phyloP scores from a whole-genome alignment of 2,888 invertebrate genomes.

The Drosophila peninsularis region DNA sequence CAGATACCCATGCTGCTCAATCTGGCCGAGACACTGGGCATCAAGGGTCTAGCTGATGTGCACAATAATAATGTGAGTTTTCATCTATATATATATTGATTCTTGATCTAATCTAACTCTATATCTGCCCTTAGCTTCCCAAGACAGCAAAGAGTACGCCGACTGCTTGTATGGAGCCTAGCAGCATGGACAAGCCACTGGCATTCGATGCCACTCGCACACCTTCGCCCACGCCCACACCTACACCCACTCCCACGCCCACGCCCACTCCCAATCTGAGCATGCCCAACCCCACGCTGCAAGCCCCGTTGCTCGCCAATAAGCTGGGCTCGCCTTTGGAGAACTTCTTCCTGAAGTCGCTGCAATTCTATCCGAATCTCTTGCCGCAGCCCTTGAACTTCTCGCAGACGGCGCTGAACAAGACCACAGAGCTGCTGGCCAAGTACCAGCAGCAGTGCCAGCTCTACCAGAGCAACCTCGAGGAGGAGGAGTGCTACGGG shows the following conservation, averaged over 20 bases:
- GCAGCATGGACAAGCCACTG: slow-evolving; percentile 46
- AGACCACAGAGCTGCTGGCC: slow-evolving; percentile 83
- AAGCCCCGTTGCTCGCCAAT: slow-evolving; percentile 62
- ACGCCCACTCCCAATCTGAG: slow-evolving; percentile 47
- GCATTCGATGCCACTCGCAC: slow-evolving; percentile 58
- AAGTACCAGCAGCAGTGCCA: slow-evolving; percentile 84
- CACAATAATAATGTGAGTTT: slow-evolving; percentile 87
- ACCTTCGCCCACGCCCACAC: slow-evolving; percentile 56
- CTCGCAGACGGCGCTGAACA: slow-evolving; percentile 84
- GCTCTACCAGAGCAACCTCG: slow-evolving; percentile 76
- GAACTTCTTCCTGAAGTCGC: slow-evolving; percentile 84
- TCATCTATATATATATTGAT: not conserved
- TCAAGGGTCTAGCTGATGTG: slow-evolving; percentile 92
- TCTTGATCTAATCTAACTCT: too few species aligned
- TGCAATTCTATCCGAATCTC: slow-evolving; percentile 84
- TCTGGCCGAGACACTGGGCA: slow-evolving; percentile 92
- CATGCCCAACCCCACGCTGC: slow-evolving; percentile 56
- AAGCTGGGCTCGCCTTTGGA: slow-evolving; percentile 83
- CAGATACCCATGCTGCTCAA: slow-evolving; percentile 91
- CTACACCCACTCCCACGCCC: slow-evolving; percentile 48
- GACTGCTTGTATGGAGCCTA: slow-evolving; percentile 45
- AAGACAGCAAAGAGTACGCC: slow-evolving; percentile 71
- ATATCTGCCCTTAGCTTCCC: slow-evolving; percentile 58
- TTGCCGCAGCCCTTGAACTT: slow-evolving; percentile 84
- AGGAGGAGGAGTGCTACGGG: slow-evolving; percentile 64